A percentile compares a stretch with the other conserved stretches of the same genome.
Evolutionary conservation across 2,888 invertebrate genomes (phyloP).

Genomic region (Lordiphosa andalusiaca): DNA sequence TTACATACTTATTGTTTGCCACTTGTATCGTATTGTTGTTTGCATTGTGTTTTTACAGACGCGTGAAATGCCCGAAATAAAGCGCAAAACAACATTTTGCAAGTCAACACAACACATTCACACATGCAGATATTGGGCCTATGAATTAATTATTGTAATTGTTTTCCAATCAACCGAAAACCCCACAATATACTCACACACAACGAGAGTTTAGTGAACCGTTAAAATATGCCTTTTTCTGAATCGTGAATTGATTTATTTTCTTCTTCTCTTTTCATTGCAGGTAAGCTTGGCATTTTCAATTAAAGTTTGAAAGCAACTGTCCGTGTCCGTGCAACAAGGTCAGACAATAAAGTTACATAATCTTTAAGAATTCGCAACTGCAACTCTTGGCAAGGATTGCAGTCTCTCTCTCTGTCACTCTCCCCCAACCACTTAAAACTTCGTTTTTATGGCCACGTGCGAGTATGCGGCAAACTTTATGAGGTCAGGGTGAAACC

Average conservation of each 20-base stretch:
- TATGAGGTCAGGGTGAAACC: constrained; percentile 65
- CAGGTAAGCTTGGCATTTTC: constrained; percentile 51
- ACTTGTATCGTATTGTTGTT: constrained; percentile 2
- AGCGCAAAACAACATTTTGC: constrained; percentile 13
- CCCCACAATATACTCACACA: neutral
- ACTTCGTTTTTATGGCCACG: constrained; percentile 53
- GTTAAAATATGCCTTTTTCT: neutral
- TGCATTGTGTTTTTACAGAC: constrained; percentile 15
- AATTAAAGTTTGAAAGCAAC: too few species aligned
- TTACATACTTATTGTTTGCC: constrained; percentile 4
- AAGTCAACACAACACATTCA: constrained; percentile 3
- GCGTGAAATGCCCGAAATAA: constrained; percentile 23
- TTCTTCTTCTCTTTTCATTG: constrained; percentile 10
- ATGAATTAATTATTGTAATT: constrained; percentile 28
- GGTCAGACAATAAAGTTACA: constrained; percentile 13
- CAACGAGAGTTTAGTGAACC: constrained; percentile 2
- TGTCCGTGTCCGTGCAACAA: constrained; percentile 5
- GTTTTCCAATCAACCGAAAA: neutral
- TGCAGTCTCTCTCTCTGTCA: constrained; percentile 26
- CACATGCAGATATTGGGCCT: constrained; percentile 12
- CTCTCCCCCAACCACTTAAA: constrained; percentile 7
- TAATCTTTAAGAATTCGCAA: constrained; percentile 8
- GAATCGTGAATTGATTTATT: neutral
- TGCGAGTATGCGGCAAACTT: constrained; percentile 58
- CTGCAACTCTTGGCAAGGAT: constrained; percentile 31